Percentiles rank a stretch among this genome's conserved stretches.
These are phyloP conservation scores for Heterohyrax brucei DNA, from an alignment of 2,797 vertebrate genomes.

Conservation along the genomic window DNA sequence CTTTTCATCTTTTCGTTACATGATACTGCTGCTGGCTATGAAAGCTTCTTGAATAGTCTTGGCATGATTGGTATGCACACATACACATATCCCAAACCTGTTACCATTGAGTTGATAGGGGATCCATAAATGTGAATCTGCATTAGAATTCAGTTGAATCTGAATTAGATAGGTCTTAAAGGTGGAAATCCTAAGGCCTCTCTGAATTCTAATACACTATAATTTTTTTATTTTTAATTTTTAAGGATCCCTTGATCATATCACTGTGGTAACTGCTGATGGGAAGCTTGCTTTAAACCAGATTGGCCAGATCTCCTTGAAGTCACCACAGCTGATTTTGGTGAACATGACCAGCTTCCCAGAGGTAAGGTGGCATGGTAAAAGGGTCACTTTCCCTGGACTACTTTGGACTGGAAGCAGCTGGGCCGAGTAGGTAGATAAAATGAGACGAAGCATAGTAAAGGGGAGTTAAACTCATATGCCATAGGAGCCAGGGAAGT, in stretches of 20 bases:
- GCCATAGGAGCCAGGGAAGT: background rate
- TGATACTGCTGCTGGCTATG: background rate
- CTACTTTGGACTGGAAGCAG: constrained; percentile 18
- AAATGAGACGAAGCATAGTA: constrained; percentile 73
- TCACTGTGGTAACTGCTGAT: constrained; percentile 94
- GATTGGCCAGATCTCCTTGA: constrained; percentile 97
- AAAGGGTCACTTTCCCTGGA: background rate
- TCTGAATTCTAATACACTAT: constrained; percentile 62
- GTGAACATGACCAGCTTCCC: constrained; percentile 98
- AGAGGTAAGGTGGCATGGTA: constrained; percentile 92
- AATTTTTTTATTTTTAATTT: constrained; percentile 39
- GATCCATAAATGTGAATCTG: background rate
- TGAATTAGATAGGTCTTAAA: constrained; percentile 15
- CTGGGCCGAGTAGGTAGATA: background rate
- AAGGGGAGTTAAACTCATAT: background rate
- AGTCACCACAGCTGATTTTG: constrained; percentile 95
- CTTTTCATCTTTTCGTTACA: background rate
- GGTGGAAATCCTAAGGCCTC: background rate
- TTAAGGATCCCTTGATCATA: constrained; percentile 96
- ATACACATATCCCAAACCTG: too few species aligned
- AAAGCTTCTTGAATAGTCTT: background rate
- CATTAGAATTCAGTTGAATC: background rate
- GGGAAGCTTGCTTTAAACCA: constrained; percentile 98
- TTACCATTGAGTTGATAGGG: background rate
- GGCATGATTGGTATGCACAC: background rate